A percentile compares a stretch with the other conserved stretches of the same genome.
phyloP scores from a whole-genome alignment of 2,113 vertebrate genomes.

The Ibidorhyncha struthersii region DNA sequence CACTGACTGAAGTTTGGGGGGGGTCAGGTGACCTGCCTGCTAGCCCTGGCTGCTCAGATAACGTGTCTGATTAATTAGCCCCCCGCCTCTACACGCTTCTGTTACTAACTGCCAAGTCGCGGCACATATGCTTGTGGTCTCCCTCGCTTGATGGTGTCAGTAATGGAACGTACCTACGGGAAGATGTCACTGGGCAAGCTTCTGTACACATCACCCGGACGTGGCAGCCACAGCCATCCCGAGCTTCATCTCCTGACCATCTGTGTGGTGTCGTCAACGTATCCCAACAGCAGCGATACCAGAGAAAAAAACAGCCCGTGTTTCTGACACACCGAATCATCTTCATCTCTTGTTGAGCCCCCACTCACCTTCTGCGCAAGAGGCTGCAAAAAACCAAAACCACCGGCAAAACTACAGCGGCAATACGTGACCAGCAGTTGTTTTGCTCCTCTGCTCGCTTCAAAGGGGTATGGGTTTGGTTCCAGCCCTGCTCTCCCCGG shows the following conservation, averaged over 20 bases:
- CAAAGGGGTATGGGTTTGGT: rapidly evolving
- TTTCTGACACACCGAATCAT: background rate
- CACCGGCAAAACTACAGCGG: rapidly evolving
- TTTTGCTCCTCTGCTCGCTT: background rate
- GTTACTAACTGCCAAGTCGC: background rate
- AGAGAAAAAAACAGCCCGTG: background rate
- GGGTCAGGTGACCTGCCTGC: background rate
- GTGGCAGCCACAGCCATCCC: background rate
- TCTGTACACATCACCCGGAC: background rate
- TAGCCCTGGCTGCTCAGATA: background rate
- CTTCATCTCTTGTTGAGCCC: background rate
- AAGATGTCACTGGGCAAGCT: background rate
- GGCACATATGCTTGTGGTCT: background rate
- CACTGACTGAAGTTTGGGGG: background rate
- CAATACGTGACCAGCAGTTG: background rate
- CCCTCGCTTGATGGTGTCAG: background rate
- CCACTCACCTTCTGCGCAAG: background rate
- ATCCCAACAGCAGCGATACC: background rate
- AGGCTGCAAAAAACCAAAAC: background rate
- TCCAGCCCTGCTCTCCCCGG: background rate
- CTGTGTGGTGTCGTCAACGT: background rate
- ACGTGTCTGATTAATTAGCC: background rate
- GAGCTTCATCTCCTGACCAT: background rate
- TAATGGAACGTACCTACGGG: rapidly evolving
- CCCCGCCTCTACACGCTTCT: background rate